Evolutionary conservation across 2,888 invertebrate species (phyloP).

Genomic region (Scaptodrosophila latifasciaeformis): DNA sequence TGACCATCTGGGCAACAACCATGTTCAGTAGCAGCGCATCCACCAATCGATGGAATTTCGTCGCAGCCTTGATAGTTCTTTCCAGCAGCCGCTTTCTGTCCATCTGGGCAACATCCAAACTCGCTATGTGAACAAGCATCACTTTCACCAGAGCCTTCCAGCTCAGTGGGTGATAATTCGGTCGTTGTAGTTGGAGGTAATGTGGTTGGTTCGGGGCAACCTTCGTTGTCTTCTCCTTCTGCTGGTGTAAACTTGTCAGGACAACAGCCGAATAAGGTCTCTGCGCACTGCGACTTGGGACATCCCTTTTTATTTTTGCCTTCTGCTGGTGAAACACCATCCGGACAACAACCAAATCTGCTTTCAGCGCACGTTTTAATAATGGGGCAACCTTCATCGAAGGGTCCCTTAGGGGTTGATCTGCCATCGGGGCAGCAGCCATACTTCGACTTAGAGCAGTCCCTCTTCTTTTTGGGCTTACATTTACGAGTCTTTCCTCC

Average conservation of each 20-base stretch:
- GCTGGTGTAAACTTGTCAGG: constrained; percentile 85
- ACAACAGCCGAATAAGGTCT: constrained; percentile 91
- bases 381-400: constrained; percentile 85
- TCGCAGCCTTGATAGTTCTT: constrained; percentile 69
- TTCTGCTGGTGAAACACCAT: constrained; percentile 85
- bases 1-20: constrained; percentile 87
- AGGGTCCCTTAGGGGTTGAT: constrained; percentile 87
- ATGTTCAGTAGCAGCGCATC: constrained; percentile 78
- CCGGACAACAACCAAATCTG: constrained; percentile 87
- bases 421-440: constrained; percentile 91
- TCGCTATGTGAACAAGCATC: constrained; percentile 74
- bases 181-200: constrained; percentile 70
- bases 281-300: constrained; percentile 82
- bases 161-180: constrained; percentile 39
- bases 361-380: constrained; percentile 86
- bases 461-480: constrained; percentile 76
- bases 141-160: constrained; percentile 45
- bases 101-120: constrained; percentile 84
- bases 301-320: constrained; percentile 86
- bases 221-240: constrained; percentile 85
- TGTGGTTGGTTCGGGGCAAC: constrained; percentile 82
- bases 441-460: constrained; percentile 81
- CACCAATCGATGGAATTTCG: constrained; percentile 53
- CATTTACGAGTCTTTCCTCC: constrained; percentile 77
- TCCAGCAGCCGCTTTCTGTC: constrained; percentile 80